Conservation (phyloP, 2,888 invertebrate genomes). For the Polydrusus pterygomalis region DNA sequence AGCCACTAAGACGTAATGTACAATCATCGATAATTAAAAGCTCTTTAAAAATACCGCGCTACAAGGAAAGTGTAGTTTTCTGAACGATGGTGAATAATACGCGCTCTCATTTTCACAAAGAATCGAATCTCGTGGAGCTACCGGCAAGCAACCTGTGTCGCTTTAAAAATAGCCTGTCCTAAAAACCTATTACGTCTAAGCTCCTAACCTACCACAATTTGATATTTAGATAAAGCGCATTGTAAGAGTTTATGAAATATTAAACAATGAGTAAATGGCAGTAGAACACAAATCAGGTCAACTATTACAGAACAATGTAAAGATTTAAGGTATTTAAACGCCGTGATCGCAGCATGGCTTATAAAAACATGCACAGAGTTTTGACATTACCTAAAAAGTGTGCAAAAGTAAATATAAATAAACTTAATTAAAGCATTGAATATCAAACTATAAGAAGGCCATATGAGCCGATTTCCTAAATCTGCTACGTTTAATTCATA, state of each 20-base stretch:
- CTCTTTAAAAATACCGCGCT: too few species aligned
- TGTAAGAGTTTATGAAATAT: constrained; percentile 29
- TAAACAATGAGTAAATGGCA: constrained; percentile 31
- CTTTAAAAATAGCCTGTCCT: constrained; percentile 26
- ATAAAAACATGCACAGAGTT: not conserved
- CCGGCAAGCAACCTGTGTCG: not conserved
- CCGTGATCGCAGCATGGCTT: not conserved
- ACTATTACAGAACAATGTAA: constrained; percentile 14
- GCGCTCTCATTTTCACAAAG: too few species aligned
- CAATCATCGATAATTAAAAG: too few species aligned
- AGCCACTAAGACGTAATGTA: too few species aligned
- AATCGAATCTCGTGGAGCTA: not conserved
- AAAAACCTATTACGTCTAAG: constrained; percentile 12
- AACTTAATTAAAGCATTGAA: too few species aligned
- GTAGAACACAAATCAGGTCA: constrained; percentile 23
- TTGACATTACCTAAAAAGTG: too few species aligned
- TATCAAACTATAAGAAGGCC: too few species aligned
- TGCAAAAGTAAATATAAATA: too few species aligned
- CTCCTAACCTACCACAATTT: constrained; percentile 23
- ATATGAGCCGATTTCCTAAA: too few species aligned
- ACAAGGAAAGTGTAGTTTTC: too few species aligned
- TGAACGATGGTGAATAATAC: too few species aligned
- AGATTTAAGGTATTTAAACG: constrained; percentile 21
- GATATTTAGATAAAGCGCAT: constrained; percentile 29
- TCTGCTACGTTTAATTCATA: too few species aligned